Evolutionary conservation across 2,888 invertebrate species (phyloP), one percentile per base, ranked within the genome.

Genomic region (Chirona hameri): DNA sequence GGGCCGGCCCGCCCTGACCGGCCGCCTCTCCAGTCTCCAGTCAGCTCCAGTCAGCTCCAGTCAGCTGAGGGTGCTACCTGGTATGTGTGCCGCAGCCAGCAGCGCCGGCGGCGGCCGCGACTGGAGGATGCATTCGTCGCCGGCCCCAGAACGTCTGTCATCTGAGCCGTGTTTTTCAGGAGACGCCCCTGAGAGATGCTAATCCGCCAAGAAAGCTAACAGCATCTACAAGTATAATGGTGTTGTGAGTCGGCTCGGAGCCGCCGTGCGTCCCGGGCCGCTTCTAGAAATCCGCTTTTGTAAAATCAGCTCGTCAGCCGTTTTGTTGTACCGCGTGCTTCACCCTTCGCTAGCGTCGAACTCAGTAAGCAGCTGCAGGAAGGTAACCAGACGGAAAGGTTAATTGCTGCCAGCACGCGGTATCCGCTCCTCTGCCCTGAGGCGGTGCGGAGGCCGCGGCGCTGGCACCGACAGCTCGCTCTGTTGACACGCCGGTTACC

Each of bases 161-260:
- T 69, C n/a, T 69, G 9, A 10, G 69, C 14, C 29, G 15, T 69
- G 69, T 69, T 69, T 65, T 69, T 69, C 69, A n/a, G 29, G 14
- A n/a, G 29, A 15, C 27, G 0, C 48, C 39, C 12, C 76, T 39
- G 76, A 12, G 9, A 76, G 39, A 76, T 76, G 76, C 76, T 76
- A 76, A 76, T 76, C 39, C 39, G 39, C 18, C 15, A 39, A 39
- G 39, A 76, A 76, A 76, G 76, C 76, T 76, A 76, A 76, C 76
- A 76, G 76, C 76, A 76, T 76, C 76, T 76, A 76, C 76, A 76
- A 76, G 76, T 76, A 76, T 76, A 76, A 76, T 76, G 21, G 27
- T 31, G 76, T 27, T 29, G 69, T 69, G 69, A 69, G 69, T 29
- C n/a, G 29, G 29, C 29, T 15, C 29, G 7, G 48, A 27, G 29